A percentile compares a stretch with the other conserved stretches of the same genome.
Evolutionary conservation across 2,888 invertebrate genomes (phyloP).

Genomic region (Scaeva pyrastri): DNA sequence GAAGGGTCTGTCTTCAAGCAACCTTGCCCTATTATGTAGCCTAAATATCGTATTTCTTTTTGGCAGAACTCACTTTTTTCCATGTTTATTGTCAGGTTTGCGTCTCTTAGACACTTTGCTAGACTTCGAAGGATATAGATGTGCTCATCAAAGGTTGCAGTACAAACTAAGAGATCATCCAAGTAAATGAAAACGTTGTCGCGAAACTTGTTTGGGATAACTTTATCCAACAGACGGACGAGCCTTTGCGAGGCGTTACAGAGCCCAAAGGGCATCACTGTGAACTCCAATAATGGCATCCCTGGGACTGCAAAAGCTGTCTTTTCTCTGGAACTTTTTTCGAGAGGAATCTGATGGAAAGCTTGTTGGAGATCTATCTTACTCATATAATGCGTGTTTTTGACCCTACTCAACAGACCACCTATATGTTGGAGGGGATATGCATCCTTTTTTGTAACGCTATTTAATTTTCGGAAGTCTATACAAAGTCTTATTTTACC

Average conservation of each 20-base stretch:
- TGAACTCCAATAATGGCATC: conserved; percentile 8
- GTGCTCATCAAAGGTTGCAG: too few relatives aligned
- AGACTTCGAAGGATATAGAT: too few relatives aligned
- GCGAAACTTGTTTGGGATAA: neutral
- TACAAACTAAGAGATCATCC: too few relatives aligned
- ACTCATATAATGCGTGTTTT: neutral
- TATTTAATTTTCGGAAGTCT: conserved; percentile 2
- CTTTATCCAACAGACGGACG: neutral
- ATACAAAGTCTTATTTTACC: neutral
- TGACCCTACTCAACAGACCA: neutral
- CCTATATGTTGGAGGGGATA: neutral
- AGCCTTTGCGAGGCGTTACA: conserved; percentile 14
- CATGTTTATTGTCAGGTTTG: too few relatives aligned
- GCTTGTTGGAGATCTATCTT: conserved; percentile 24
- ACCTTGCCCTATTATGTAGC: too few relatives aligned
- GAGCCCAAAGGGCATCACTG: conserved; percentile 14
- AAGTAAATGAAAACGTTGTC: too few relatives aligned
- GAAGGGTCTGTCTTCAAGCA: too few relatives aligned
- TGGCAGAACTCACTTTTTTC: too few relatives aligned
- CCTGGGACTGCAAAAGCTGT: conserved; percentile 27
- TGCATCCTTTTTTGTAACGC: neutral
- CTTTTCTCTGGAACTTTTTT: conserved; percentile 24
- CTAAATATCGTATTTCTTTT: too few relatives aligned
- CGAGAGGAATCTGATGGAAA: conserved; percentile 20
- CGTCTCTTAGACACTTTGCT: too few relatives aligned